These are phyloP conservation scores for Eupithecia exiguata DNA, from an alignment of 2,888 invertebrate genomes.

Conservation along the genomic window DNA sequence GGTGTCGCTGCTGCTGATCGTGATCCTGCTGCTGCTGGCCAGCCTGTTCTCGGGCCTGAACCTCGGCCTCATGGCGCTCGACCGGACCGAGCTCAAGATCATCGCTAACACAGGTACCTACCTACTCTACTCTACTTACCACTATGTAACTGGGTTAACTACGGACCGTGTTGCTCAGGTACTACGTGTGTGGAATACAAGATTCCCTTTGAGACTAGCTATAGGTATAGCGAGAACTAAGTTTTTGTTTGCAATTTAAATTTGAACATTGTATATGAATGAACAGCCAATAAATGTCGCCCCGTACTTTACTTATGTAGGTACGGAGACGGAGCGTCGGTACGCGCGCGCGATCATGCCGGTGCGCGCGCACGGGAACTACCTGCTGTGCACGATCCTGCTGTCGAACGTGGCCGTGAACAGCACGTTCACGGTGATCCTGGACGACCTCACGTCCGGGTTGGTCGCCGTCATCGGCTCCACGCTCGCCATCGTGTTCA, in stretches of 20 bases:
- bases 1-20: constrained; percentile 89
- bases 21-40: constrained; percentile 91
- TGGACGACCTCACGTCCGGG: constrained; percentile 97
- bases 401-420: constrained; percentile 97
- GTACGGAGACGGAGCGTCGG: constrained; percentile 90
- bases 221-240: too few relatives aligned
- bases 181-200: too few relatives aligned
- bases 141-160: too few relatives aligned
- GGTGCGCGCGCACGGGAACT: constrained; percentile 96
- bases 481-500: constrained; percentile 96
- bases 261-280: too few relatives aligned
- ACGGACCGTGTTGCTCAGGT: too few relatives aligned
- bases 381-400: constrained; percentile 92
- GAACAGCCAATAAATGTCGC: too few relatives aligned
- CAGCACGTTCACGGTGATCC: constrained; percentile 96
- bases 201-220: too few relatives aligned
- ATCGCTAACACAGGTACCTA: constrained; percentile 89
- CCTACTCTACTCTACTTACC: background rate
- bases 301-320: constrained; percentile 60
- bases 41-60: constrained; percentile 98
- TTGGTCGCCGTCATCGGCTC: constrained; percentile 95
- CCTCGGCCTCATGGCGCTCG: constrained; percentile 97
- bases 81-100: constrained; percentile 97
- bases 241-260: too few relatives aligned
- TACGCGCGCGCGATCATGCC: constrained; percentile 96